A percentile compares a stretch with the other conserved stretches of the same genome.
Conservation (phyloP, 2,888 invertebrate genomes). For the Candidula unifasciata region DNA sequence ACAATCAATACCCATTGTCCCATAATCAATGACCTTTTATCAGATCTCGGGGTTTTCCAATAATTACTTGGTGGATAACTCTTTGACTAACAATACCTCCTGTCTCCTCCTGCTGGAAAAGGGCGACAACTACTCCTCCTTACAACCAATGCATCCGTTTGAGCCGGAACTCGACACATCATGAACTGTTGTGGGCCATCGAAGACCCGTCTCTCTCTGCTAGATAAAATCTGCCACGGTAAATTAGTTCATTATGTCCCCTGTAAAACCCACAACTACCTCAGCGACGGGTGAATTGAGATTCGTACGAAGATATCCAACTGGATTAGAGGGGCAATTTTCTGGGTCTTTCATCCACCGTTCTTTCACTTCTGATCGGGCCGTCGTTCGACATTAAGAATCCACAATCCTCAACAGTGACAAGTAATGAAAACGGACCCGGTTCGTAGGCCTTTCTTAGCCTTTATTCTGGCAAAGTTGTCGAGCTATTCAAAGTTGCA, state of each 20-base stretch:
- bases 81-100: background rate
- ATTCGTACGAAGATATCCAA: constrained; percentile 19
- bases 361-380: constrained; percentile 1
- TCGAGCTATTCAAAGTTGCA: background rate
- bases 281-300: background rate
- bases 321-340: constrained; percentile 25
- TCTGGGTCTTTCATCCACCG: constrained; percentile 31
- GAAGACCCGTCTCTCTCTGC: constrained; percentile 11
- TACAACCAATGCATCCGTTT: background rate
- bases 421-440: constrained; percentile 17
- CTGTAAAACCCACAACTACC: background rate
- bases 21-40: too few relatives aligned
- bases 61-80: background rate
- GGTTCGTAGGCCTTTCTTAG: background rate
- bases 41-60: too few relatives aligned
- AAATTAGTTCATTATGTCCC: constrained; percentile 36
- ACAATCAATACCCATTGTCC: too few relatives aligned
- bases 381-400: constrained; percentile 19
- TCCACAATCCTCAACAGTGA: constrained; percentile 15
- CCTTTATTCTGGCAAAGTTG: background rate
- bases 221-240: constrained; percentile 26
- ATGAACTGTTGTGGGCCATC: background rate
- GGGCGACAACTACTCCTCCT: background rate
- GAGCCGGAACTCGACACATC: background rate
- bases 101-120: background rate